phyloP scores from a whole-genome alignment of 2,888 invertebrate genomes.

The Gandaritis pyraliata region DNA sequence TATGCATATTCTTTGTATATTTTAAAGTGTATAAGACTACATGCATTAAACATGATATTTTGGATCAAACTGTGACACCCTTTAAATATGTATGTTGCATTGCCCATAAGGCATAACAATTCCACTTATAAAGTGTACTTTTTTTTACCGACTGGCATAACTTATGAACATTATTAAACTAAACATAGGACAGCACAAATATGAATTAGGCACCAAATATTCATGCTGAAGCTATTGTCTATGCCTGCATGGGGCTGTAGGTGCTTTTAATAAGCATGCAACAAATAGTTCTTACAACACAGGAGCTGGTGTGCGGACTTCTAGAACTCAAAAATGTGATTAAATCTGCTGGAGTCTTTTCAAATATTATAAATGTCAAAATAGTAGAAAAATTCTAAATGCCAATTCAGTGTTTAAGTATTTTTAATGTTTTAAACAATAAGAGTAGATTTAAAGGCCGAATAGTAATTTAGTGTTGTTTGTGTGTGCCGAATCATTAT shows the following conservation, averaged over 20 bases:
- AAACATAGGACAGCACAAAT: too few relatives aligned
- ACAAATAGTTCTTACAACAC: slow-evolving; percentile 27
- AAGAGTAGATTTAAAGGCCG: slow-evolving; percentile 24
- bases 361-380: not conserved
- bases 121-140: too few relatives aligned
- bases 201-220: slow-evolving; percentile 14
- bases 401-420: not conserved
- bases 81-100: too few relatives aligned
- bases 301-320: slow-evolving; percentile 28
- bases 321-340: slow-evolving; percentile 42
- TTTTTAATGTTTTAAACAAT: not conserved
- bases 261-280: slow-evolving; percentile 24
- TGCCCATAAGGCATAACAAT: too few relatives aligned
- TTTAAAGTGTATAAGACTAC: too few relatives aligned
- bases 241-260: not conserved
- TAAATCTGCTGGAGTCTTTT: slow-evolving; percentile 4
- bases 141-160: too few relatives aligned
- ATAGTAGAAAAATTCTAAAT: not conserved
- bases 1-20: too few relatives aligned
- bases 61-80: too few relatives aligned
- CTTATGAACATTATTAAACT: too few relatives aligned
- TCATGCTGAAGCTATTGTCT: slow-evolving; percentile 19
- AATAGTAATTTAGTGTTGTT: slow-evolving; percentile 14
- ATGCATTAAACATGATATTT: slow-evolving; percentile 3
- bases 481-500: slow-evolving; percentile 13